Percentiles rank a stretch among this genome's conserved stretches.
phyloP scores from a whole-genome alignment of 2,888 invertebrate genomes.

The Polydrusus pterygomalis region DNA sequence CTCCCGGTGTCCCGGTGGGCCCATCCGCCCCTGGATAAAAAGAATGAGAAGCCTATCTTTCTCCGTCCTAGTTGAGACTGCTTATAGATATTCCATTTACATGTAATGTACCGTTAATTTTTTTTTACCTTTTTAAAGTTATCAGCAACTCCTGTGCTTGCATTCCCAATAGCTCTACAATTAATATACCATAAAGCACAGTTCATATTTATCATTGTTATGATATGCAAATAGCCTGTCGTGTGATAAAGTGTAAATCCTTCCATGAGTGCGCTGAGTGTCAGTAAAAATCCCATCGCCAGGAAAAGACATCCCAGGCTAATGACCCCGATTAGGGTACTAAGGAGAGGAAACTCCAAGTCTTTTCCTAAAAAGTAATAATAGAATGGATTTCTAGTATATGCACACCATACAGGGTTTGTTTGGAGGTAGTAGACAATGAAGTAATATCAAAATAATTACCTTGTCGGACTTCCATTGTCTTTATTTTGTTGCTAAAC shows the following conservation, averaged over 20 bases:
- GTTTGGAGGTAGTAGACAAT: too few species aligned
- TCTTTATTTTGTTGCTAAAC: too few species aligned
- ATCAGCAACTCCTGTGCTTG: conserved; percentile 70
- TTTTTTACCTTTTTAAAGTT: conserved; percentile 67
- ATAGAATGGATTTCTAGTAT: too few species aligned
- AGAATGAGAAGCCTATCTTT: too few species aligned
- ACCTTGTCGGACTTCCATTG: too few species aligned
- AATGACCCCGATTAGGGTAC: conserved; percentile 77
- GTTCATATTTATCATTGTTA: conserved; percentile 84
- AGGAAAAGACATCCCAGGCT: conserved; percentile 78
- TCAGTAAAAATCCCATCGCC: conserved; percentile 77
- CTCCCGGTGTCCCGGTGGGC: too few species aligned
- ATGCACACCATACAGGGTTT: too few species aligned
- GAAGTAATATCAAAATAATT: too few species aligned
- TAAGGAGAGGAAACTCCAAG: conserved; percentile 77
- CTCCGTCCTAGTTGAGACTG: too few species aligned
- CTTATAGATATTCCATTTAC: too few species aligned
- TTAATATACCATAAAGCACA: conserved; percentile 83
- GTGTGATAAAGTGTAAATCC: conserved; percentile 80
- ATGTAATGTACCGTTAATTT: not conserved
- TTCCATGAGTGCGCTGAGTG: conserved; percentile 77
- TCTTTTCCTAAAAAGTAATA: conserved; percentile 75
- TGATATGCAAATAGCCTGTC: conserved; percentile 78
- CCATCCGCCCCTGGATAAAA: too few species aligned
- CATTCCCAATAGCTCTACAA: conserved; percentile 79